Percentiles rank a stretch among this genome's conserved stretches.
These are phyloP conservation scores for Cyaniris semiargus DNA, from an alignment of 2,888 invertebrate species.

Conservation along the genomic window DNA sequence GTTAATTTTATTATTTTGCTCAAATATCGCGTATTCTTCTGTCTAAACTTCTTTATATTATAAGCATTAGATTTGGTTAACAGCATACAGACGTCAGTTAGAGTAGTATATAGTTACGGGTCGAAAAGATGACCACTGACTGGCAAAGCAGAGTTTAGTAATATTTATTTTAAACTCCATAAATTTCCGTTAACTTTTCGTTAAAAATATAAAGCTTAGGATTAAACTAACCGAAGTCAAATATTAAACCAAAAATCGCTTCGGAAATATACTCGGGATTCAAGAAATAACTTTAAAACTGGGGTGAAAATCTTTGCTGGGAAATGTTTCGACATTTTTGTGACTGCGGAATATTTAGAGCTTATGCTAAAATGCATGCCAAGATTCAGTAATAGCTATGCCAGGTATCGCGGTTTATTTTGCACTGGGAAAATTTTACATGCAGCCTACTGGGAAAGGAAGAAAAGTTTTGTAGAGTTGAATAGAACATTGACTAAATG, in stretches of 20 bases:
- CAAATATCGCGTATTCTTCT: too few species aligned
- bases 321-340: slow-evolving; percentile 20
- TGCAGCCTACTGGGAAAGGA: not conserved
- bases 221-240: slow-evolving; percentile 5
- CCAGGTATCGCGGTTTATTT: not conserved
- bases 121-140: not conserved
- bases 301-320: slow-evolving; percentile 14
- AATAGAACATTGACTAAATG: not conserved
- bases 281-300: slow-evolving; percentile 19
- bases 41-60: not conserved
- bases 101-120: too few species aligned
- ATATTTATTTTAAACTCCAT: not conserved
- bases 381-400: not conserved
- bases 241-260: not conserved
- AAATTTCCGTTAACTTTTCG: not conserved
- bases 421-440: not conserved
- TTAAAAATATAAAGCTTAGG: not conserved
- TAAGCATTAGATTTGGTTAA: too few species aligned
- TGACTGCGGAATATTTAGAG: slow-evolving; percentile 9
- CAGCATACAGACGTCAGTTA: too few species aligned
- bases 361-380: not conserved
- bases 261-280: not conserved
- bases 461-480: not conserved
- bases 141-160: not conserved
- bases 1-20: too few species aligned